Conservation (phyloP, 2,888 invertebrate species). For the Tetragnatha montana region DNA sequence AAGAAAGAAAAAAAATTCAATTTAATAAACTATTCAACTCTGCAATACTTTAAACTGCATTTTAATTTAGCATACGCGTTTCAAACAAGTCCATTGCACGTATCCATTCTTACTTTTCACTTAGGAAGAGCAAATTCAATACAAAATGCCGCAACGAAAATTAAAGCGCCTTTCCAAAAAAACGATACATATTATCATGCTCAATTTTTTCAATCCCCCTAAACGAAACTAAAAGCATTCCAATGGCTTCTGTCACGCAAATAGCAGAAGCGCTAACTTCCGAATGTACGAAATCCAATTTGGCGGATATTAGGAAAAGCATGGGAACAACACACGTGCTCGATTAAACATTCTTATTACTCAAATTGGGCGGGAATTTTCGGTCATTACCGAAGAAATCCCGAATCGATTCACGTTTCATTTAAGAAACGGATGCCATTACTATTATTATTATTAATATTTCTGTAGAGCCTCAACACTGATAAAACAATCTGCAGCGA, state of each 20-base stretch:
- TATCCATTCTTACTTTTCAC: not conserved
- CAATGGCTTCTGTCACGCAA: slow-evolving; percentile 23
- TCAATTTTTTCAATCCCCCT: not conserved
- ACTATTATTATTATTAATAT: slow-evolving; percentile 6
- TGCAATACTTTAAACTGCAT: too few relatives aligned
- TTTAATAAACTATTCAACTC: too few relatives aligned
- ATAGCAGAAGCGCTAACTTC: not conserved
- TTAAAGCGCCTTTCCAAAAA: not conserved
- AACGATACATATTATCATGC: not conserved
- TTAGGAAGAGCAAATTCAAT: not conserved
- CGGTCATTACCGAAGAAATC: slow-evolving; percentile 20
- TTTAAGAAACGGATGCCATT: slow-evolving; percentile 11
- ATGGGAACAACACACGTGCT: slow-evolving; percentile 22
- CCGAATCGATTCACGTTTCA: slow-evolving; percentile 1
- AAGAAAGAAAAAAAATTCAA: too few relatives aligned
- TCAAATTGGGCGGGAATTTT: slow-evolving; percentile 26
- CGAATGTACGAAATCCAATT: slow-evolving; percentile 9
- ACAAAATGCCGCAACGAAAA: not conserved
- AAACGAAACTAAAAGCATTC: not conserved
- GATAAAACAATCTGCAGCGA: not conserved
- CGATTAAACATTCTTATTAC: slow-evolving; percentile 15
- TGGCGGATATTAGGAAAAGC: not conserved
- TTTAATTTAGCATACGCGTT: too few relatives aligned
- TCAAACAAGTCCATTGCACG: too few relatives aligned
- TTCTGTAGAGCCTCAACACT: not conserved